Evolutionary conservation across 2,797 vertebrate genomes (phyloP).

Genomic region (Sebastes steindachneri): DNA sequence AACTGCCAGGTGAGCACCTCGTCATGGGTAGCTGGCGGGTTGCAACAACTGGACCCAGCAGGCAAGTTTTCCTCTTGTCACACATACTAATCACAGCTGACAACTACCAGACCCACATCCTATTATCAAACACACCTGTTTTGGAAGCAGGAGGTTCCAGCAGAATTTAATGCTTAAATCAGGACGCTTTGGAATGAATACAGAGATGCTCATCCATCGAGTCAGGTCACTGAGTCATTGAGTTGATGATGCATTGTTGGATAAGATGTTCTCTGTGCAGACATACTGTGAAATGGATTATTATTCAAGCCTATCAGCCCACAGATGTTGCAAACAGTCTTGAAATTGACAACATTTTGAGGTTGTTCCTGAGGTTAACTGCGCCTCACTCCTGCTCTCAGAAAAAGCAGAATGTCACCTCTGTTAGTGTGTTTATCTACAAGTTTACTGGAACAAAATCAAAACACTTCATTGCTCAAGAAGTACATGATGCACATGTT

Average conservation of each 20-base stretch:
- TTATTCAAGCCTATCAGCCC: background rate
- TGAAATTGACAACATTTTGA: background rate
- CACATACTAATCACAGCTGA: conserved; percentile 28
- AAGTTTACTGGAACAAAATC: background rate
- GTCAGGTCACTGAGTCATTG: background rate
- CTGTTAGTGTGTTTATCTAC: background rate
- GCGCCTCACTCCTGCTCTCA: background rate
- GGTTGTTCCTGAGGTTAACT: background rate
- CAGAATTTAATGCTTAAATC: background rate
- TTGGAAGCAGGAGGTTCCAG: background rate
- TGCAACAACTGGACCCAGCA: conserved; percentile 20
- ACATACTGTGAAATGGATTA: conserved; percentile 13
- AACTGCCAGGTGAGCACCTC: conserved; percentile 7
- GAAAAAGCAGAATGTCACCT: background rate
- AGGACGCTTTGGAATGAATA: background rate
- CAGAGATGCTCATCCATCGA: background rate
- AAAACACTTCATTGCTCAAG: background rate
- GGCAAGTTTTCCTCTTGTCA: conserved; percentile 24
- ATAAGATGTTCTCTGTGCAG: conserved; percentile 15
- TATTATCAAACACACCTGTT: conserved; percentile 34
- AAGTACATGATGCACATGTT: background rate
- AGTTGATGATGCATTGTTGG: conserved; percentile 23
- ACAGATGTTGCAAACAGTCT: background rate
- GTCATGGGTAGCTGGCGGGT: background rate
- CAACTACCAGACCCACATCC: conserved; percentile 12